These are phyloP conservation scores for Carlito syrichta DNA, from an alignment of 2,113 vertebrate species.

Conservation along the genomic window DNA sequence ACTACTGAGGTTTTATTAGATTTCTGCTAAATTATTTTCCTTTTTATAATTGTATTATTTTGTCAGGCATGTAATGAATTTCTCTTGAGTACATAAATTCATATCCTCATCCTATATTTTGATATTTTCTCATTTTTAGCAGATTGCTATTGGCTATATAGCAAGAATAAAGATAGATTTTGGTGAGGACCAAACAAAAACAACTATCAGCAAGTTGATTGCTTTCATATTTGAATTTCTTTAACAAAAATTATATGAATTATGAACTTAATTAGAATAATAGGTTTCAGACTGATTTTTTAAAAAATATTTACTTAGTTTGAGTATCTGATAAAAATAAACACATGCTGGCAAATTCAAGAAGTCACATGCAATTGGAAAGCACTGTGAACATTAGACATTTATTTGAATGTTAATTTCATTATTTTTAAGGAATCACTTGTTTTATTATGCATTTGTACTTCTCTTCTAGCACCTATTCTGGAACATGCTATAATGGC, in stretches of 20 bases:
- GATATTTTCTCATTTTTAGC: not conserved
- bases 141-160: not conserved
- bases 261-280: not conserved
- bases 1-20: constrained; percentile 44
- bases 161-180: not conserved
- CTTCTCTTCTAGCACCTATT: not conserved
- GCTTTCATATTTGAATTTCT: not conserved
- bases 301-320: not conserved
- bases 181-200: not conserved
- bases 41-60: constrained; percentile 46
- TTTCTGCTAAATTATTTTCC: constrained; percentile 56
- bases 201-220: not conserved
- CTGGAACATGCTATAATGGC: not conserved
- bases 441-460: not conserved
- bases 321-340: not conserved
- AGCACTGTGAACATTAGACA: not conserved
- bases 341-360: not conserved
- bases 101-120: not conserved
- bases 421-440: not conserved
- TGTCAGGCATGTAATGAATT: constrained; percentile 31
- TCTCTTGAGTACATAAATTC: constrained; percentile 6
- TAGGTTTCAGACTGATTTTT: not conserved
- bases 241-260: not conserved
- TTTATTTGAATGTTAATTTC: not conserved
- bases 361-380: not conserved